Evolutionary conservation across 2,797 vertebrate genomes (phyloP).

Genomic region (Leuciscus waleckii): DNA sequence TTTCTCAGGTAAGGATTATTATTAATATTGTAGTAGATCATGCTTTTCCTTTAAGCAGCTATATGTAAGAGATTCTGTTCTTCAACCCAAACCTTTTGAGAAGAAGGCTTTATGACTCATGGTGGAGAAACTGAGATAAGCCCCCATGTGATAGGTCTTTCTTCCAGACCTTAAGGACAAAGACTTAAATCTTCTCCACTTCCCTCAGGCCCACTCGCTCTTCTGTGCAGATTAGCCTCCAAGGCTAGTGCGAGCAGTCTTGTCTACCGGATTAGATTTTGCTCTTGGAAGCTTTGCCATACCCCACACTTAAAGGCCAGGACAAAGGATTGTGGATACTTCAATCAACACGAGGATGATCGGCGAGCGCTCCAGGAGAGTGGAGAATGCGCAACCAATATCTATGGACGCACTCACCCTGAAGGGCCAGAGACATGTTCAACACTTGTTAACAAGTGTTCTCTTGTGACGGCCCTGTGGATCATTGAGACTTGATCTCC

Average conservation of each 20-base stretch:
- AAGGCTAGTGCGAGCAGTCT: neutral
- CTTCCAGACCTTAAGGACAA: slow-evolving; percentile 7
- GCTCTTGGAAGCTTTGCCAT: slow-evolving; percentile 34
- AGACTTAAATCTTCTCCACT: slow-evolving; percentile 32
- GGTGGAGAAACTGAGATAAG: neutral
- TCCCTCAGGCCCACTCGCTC: slow-evolving; percentile 9
- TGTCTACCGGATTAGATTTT: slow-evolving; percentile 23
- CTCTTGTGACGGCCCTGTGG: neutral
- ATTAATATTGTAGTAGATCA: neutral
- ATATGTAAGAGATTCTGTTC: neutral
- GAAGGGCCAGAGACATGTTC: slow-evolving; percentile 22
- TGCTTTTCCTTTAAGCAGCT: neutral
- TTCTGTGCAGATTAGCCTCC: slow-evolving; percentile 8
- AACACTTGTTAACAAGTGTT: slow-evolving; percentile 20
- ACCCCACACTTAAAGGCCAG: neutral
- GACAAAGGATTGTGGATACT: neutral
- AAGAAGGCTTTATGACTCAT: neutral
- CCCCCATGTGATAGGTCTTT: neutral
- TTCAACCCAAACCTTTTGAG: neutral
- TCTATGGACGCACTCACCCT: neutral
- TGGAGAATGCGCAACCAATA: slow-evolving; percentile 18
- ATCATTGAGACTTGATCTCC: slow-evolving; percentile 24
- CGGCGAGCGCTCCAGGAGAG: slow-evolving; percentile 13
- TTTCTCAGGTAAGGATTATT: neutral
- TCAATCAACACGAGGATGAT: slow-evolving; percentile 7